Percentiles rank a stretch among this genome's conserved stretches.
These are phyloP conservation scores for Drosophila orena DNA, from an alignment of 1,140 invertebrate species.

Conservation along the genomic window DNA sequence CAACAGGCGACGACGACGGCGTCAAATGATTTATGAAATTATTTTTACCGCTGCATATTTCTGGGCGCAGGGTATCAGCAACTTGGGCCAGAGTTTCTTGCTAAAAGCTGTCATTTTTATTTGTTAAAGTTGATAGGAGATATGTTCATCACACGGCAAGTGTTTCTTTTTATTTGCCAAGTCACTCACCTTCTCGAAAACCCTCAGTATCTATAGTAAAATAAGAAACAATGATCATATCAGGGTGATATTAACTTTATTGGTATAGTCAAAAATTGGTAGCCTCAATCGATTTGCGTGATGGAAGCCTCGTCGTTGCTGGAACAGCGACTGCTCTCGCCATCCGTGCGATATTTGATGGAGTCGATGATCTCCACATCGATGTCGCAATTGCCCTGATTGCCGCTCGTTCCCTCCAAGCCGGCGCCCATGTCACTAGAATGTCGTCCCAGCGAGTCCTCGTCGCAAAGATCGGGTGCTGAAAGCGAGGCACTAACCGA, in stretches of 20 bases:
- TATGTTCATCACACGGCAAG: no score
- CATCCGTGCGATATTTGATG: slow-evolving; percentile 81
- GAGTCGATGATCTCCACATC: slow-evolving; percentile 84
- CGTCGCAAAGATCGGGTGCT: slow-evolving; percentile 68
- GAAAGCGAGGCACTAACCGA: slow-evolving; percentile 61
- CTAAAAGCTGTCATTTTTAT: background rate
- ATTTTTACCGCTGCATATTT: slow-evolving; percentile 70
- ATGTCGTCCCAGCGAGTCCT: slow-evolving; percentile 67
- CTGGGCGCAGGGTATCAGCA: background rate
- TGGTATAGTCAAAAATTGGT: background rate
- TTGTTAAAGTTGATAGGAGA: no score
- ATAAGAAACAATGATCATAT: background rate
- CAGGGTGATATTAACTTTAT: background rate
- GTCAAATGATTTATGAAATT: slow-evolving; percentile 85
- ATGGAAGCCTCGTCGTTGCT: slow-evolving; percentile 81
- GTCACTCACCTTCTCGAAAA: background rate
- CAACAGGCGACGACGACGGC: slow-evolving; percentile 40
- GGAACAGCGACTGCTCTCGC: slow-evolving; percentile 76
- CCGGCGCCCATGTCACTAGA: slow-evolving; percentile 57
- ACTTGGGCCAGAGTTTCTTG: background rate
- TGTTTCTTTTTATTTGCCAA: no score
- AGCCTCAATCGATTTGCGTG: slow-evolving; percentile 72
- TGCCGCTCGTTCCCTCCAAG: slow-evolving; percentile 14
- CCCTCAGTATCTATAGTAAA: background rate
- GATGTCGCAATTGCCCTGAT: slow-evolving; percentile 74